phyloP scores from a whole-genome alignment of 2,888 invertebrate species.

The Laothoe populi region DNA sequence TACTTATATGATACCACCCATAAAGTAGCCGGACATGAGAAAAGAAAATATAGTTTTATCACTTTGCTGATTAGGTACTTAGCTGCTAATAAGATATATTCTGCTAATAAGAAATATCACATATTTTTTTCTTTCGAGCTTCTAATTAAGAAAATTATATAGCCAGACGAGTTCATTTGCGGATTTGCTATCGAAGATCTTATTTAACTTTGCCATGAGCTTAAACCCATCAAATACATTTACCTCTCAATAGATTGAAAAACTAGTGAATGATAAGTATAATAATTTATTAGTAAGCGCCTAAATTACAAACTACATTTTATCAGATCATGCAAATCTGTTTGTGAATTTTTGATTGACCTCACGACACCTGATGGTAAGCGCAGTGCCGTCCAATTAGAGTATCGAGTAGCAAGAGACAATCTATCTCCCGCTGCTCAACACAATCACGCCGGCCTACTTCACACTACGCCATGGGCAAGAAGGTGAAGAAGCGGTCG shows the following conservation, averaged over 20 bases:
- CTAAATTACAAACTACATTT: not conserved
- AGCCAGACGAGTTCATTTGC: conserved; percentile 14
- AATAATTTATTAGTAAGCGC: not conserved
- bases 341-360: not conserved
- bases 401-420: too few species aligned
- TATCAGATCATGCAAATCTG: not conserved
- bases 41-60: not conserved
- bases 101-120: not conserved
- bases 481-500: too few species aligned
- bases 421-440: too few species aligned
- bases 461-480: too few species aligned
- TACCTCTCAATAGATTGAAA: not conserved
- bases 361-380: too few species aligned
- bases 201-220: conserved; percentile 15
- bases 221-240: conserved; percentile 6
- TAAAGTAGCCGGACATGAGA: not conserved
- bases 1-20: not conserved
- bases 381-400: too few species aligned
- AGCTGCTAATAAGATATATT: not conserved
- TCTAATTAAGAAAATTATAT: conserved; percentile 7
- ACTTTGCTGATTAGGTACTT: too few species aligned
- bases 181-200: conserved; percentile 2
- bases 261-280: not conserved
- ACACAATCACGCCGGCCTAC: too few species aligned
- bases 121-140: not conserved